phyloP scores from a whole-genome alignment of 2,888 invertebrate species.

The Scaptomyza flava region DNA sequence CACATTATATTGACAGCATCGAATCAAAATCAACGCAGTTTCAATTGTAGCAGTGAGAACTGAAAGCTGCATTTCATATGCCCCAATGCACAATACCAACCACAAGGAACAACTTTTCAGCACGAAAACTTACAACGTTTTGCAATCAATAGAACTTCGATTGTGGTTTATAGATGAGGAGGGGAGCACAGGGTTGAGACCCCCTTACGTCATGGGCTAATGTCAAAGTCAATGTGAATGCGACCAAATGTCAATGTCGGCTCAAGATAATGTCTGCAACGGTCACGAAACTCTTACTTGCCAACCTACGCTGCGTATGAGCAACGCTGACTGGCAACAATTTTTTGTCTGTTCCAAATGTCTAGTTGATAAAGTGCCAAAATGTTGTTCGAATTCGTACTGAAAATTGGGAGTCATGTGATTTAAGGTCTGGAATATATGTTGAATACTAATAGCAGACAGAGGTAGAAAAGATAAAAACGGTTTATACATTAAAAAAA shows the following conservation, averaged over 20 bases:
- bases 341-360: not conserved
- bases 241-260: conserved; percentile 73
- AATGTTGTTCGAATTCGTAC: conserved; percentile 12
- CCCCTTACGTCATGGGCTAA: conserved; percentile 28
- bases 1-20: conserved; percentile 63
- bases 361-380: conserved; percentile 32
- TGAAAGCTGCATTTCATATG: conserved; percentile 70
- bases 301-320: conserved; percentile 30
- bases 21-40: conserved; percentile 66
- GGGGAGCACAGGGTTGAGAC: conserved; percentile 22
- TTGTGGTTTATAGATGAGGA: conserved; percentile 28
- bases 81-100: conserved; percentile 50
- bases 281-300: not conserved
- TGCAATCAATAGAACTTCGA: conserved; percentile 65
- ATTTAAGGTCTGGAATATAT: conserved; percentile 1
- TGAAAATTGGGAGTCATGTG: not conserved
- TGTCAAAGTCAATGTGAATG: conserved; percentile 72
- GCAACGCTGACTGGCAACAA: conserved; percentile 19
- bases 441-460: no score
- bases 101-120: conserved; percentile 55
- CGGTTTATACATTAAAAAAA: no score
- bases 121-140: conserved; percentile 66
- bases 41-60: conserved; percentile 50
- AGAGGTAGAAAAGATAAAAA: no score
- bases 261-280: conserved; percentile 54